Conservation (phyloP, 2,113 vertebrate species). For the Oreochromis spilurus region DNA sequence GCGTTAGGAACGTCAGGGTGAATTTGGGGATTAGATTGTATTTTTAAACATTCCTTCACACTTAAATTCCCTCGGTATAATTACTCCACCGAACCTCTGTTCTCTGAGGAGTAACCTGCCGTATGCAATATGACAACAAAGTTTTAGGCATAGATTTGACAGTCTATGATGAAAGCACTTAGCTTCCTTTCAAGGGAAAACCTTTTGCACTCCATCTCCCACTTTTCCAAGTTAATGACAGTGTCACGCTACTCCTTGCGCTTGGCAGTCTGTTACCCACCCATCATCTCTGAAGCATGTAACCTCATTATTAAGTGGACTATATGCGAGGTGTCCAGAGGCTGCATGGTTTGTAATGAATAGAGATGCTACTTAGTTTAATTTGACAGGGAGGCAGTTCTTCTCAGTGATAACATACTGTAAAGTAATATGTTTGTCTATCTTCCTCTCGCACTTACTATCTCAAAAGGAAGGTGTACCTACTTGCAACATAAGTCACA, state of each 20-base stretch:
- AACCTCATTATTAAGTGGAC: constrained; percentile 53
- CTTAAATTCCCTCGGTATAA: background rate
- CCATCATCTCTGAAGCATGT: constrained; percentile 17
- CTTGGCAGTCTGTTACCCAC: constrained; percentile 36
- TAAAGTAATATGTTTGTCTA: background rate
- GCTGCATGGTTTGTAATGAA: constrained; percentile 16
- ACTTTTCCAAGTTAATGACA: constrained; percentile 42
- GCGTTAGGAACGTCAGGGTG: background rate
- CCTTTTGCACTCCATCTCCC: constrained; percentile 18
- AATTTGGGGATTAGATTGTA: background rate
- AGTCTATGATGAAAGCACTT: constrained; percentile 12
- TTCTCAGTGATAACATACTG: background rate
- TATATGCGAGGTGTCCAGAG: constrained; percentile 31
- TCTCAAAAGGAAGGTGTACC: background rate
- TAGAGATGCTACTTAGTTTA: constrained; percentile 10
- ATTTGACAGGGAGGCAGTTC: background rate
- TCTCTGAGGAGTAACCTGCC: background rate
- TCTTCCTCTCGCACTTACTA: background rate
- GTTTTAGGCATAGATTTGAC: constrained; percentile 3
- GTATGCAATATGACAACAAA: background rate
- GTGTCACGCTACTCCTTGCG: constrained; percentile 13
- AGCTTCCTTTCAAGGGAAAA: constrained; percentile 8
- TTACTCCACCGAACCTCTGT: background rate
- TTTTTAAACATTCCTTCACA: background rate
- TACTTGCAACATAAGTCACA: background rate